These are phyloP conservation scores for Campopleginae sp. DNA, from an alignment of 2,888 invertebrate genomes.

Conservation along the genomic window DNA sequence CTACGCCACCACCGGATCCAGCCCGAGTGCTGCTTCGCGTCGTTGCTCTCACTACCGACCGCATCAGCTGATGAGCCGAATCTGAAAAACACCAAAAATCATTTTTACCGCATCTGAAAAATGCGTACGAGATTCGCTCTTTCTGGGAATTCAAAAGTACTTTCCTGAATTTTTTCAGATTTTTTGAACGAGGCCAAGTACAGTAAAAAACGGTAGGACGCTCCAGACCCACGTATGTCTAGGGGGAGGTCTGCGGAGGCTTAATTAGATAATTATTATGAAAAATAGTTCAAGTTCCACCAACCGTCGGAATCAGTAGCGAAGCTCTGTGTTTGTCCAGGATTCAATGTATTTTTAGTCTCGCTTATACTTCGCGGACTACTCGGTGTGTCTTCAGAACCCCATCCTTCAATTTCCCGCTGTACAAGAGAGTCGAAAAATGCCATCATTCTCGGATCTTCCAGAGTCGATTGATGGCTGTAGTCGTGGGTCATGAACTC, in stretches of 20 bases:
- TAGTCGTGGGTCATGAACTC: slow-evolving; percentile 95
- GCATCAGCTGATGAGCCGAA: slow-evolving; percentile 77
- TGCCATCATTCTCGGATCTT: slow-evolving; percentile 98
- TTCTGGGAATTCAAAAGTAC: too few relatives aligned
- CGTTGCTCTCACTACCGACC: slow-evolving; percentile 75
- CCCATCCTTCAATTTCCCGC: slow-evolving; percentile 93
- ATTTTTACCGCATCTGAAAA: neutral
- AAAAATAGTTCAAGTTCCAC: slow-evolving; percentile 7
- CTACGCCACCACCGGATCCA: slow-evolving; percentile 72
- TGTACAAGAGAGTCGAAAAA: slow-evolving; percentile 98
- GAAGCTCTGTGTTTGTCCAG: slow-evolving; percentile 83
- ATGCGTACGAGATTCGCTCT: neutral
- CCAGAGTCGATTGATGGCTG: slow-evolving; percentile 93
- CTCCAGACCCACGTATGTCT: too few relatives aligned
- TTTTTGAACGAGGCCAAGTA: too few relatives aligned
- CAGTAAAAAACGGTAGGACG: too few relatives aligned
- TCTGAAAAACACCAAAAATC: neutral
- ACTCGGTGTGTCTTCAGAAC: slow-evolving; percentile 85
- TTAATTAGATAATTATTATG: too few relatives aligned
- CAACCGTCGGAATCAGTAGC: slow-evolving; percentile 82
- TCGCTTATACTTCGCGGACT: slow-evolving; percentile 78
- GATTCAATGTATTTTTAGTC: slow-evolving; percentile 76
- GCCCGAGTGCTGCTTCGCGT: slow-evolving; percentile 70
- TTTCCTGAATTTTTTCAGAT: too few relatives aligned
- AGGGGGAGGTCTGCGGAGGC: too few relatives aligned